These are phyloP conservation scores for Drosophila merina DNA, from an alignment of 2,888 invertebrate genomes.

Conservation along the genomic window DNA sequence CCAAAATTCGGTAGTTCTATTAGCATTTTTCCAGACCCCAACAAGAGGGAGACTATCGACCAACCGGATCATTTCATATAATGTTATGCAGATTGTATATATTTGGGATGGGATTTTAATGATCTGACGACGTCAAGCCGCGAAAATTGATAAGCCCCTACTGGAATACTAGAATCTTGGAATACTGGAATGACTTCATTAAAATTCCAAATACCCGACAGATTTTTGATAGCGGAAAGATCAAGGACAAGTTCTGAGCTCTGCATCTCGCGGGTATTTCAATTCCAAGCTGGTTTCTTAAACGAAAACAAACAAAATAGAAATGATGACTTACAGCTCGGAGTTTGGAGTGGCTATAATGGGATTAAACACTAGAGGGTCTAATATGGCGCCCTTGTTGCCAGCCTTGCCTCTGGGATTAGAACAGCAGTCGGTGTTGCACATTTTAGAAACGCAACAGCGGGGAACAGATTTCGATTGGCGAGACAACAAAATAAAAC, in stretches of 20 bases:
- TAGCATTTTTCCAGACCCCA: neutral
- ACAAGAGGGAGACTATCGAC: conserved; percentile 1
- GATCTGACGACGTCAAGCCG: conserved; percentile 18
- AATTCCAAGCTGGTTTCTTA: neutral
- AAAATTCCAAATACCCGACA: conserved; percentile 16
- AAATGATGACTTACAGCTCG: conserved; percentile 21
- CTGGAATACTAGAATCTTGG: conserved; percentile 36
- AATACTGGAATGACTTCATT: conserved; percentile 42
- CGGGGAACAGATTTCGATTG: neutral
- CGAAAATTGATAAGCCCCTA: conserved; percentile 55
- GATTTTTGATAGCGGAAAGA: conserved; percentile 57
- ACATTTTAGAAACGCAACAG: conserved; percentile 23
- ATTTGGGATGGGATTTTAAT: conserved; percentile 48
- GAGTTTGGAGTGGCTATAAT: conserved; percentile 22
- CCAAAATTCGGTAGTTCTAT: neutral
- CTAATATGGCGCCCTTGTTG: conserved; percentile 14
- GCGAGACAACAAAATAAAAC: neutral
- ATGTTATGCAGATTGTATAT: conserved; percentile 54
- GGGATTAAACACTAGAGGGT: neutral
- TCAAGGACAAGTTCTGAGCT: conserved; percentile 56
- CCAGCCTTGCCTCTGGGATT: conserved; percentile 47
- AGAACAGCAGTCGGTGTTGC: conserved; percentile 45
- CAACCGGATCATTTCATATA: conserved; percentile 16
- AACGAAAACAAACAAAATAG: conserved; percentile 1
- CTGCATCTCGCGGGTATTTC: neutral